Evolutionary conservation across 2,888 invertebrate species (phyloP), one percentile per base, ranked within the genome.

Genomic region (Microctonus brassicae): DNA sequence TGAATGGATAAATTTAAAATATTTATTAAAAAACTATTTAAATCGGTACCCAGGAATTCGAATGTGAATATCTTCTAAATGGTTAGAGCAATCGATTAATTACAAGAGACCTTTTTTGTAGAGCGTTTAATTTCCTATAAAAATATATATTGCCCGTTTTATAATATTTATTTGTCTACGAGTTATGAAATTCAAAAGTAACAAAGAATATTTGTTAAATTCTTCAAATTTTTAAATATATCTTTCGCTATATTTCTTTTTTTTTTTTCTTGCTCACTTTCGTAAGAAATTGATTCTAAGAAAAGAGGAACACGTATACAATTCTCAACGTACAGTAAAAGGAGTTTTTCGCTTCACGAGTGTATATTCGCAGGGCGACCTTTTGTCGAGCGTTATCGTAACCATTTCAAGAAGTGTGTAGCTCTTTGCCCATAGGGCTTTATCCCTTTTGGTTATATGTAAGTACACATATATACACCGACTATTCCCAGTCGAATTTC

Each of bases 271-370:
- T 17, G 6, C 17, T n/a, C 2, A 4, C 60, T 34, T 64, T 66
- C 34, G 65, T 24, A 64, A 69, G 69, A 75, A 75, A 75, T 75
- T 75, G 75, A 73, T 75, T 75, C 64, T 62, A 39, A 42, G 24
- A 62, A 68, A 68, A 69, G 55, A 64, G 29, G 33, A 55, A 58
- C 33, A 61, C 39, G 70, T 70, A 47, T 47, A 47, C 20, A 17
- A 55, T 47, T 61, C 68, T 20, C 57, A 39, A 60, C 11, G 66
- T 65, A 63, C 47, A 60, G n/a, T 47, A 36, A 13, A 11, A 62
- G 24, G 39, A 62, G 20, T 62, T 62, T 62, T 20, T 20, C 13
- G 52, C n/a, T 42, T 29, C 13, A 34, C 33, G 42, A 47, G 55
- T 55, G 58, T 33, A 24, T 55, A 24, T 55, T 26, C 29, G 58